Conservation (phyloP, 2,888 invertebrate species). For the Lissonota sp. region DNA sequence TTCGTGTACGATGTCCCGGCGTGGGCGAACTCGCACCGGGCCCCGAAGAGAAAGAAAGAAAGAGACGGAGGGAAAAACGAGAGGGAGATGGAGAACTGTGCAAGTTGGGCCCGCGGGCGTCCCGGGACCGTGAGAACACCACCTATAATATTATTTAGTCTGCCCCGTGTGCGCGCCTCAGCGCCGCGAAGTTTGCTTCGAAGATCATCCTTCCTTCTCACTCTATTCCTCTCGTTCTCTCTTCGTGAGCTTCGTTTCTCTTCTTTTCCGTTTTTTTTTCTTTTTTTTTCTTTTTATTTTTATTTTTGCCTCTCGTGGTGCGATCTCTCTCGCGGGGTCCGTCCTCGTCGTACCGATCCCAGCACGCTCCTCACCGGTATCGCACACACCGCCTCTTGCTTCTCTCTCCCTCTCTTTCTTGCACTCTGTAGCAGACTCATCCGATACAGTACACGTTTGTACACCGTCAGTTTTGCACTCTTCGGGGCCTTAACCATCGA, state of each 20-base stretch:
- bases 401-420: constrained; percentile 37
- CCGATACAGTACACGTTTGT: constrained; percentile 48
- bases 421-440: constrained; percentile 47
- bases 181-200: constrained; percentile 66
- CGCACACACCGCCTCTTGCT: constrained; percentile 58
- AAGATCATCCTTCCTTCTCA: constrained; percentile 68
- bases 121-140: constrained; percentile 84
- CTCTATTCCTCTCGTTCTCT: constrained; percentile 40
- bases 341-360: constrained; percentile 56
- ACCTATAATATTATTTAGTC: constrained; percentile 84
- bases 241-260: constrained; percentile 46
- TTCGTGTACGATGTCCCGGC: constrained; percentile 72
- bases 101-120: constrained; percentile 83
- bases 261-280: no score
- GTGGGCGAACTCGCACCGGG: constrained; percentile 78
- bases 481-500: constrained; percentile 64
- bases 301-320: constrained; percentile 32
- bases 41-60: constrained; percentile 52
- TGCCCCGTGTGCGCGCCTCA: constrained; percentile 73
- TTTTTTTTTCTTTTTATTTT: no score
- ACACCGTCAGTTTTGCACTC: constrained; percentile 57
- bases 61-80: constrained; percentile 63
- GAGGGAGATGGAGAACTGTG: constrained; percentile 64
- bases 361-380: constrained; percentile 63
- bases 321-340: constrained; percentile 52